Conservation (phyloP, 2,888 invertebrate genomes). For the Drosophila limbata region DNA sequence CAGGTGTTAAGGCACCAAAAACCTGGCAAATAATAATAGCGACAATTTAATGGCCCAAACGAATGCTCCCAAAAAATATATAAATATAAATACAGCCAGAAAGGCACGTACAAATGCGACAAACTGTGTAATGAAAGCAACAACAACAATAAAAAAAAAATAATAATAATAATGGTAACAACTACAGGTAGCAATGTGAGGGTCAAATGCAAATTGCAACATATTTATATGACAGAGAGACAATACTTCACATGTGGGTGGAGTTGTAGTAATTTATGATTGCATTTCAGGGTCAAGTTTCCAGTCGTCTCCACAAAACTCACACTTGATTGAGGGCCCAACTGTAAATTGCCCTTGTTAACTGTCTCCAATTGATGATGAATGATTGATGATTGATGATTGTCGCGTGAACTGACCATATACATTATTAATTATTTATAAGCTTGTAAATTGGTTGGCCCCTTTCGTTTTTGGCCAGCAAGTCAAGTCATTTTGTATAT, state of each 20-base stretch:
- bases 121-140: slow-evolving; percentile 55
- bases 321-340: slow-evolving; percentile 19
- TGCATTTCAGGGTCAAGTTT: slow-evolving; percentile 64
- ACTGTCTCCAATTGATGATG: slow-evolving; percentile 45
- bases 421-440: slow-evolving; percentile 20
- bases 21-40: slow-evolving; percentile 44
- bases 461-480: slow-evolving; percentile 68
- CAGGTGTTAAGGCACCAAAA: slow-evolving; percentile 60
- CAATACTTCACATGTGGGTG: slow-evolving; percentile 37
- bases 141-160: slow-evolving; percentile 7
- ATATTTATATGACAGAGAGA: slow-evolving; percentile 35
- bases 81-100: slow-evolving; percentile 10
- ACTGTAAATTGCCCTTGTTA: slow-evolving; percentile 50
- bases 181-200: slow-evolving; percentile 53
- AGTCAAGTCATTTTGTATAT: slow-evolving; percentile 39
- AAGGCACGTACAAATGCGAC: slow-evolving; percentile 55
- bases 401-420: slow-evolving; percentile 63
- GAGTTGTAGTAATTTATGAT: slow-evolving; percentile 17
- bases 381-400: slow-evolving; percentile 79
- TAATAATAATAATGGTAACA: slow-evolving; percentile 31
- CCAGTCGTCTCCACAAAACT: slow-evolving; percentile 14
- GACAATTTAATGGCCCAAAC: slow-evolving; percentile 48
- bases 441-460: slow-evolving; percentile 61
- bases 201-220: slow-evolving; percentile 80
- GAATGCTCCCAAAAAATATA: slow-evolving; percentile 22